Evolutionary conservation across 1,140 invertebrate species (phyloP), one percentile per base, ranked within the genome.

Genomic region (Ectropis grisescens): DNA sequence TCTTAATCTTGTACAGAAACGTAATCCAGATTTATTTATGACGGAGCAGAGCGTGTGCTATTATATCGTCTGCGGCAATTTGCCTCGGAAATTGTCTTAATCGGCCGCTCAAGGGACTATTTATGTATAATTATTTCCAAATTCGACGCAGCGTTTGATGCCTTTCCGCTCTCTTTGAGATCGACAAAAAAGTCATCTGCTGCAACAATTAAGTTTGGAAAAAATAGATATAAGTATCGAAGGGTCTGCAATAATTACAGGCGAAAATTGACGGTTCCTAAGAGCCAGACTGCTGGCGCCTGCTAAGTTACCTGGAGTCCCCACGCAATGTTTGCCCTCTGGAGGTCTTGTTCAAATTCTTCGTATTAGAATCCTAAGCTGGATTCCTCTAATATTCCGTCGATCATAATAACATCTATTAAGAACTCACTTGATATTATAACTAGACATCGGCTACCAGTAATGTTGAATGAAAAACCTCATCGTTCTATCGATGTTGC

Each of bases 61-160:
- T 81, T 81, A 81, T 81, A 49, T 71, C 76, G 76, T 81, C 76
- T 74, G 76, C 71, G 57, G 76, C 76, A 79, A 81, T 81, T 81
- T 81, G 67, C 74, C 56, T 76, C 68, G 69, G 72, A 76, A 81
- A 81, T 79, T 81, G 74, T 79, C 71, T 79, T 81, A 79, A 79
- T 79, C 74, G 74, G 56, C 64, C 76, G 76, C 76, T 81, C 76
- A 81, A 81, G 76, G 76, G 76, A 81, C 76, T 81, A 81, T 81
- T 81, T 81, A 81, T 79, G 69, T 81, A 81, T 81, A 81, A 81
- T 81, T 81, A 81, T 81, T 81, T 81, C 69, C 71, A 81, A 81
- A 81, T 79, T 81, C 76, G 71, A 81, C 69, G 69, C 60, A 70
- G 56, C 61, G 71, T 79, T 81, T 81, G 76, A 81, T 81, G 72